Evolutionary conservation across 2,888 invertebrate species (phyloP).

Genomic region (Nebria salina): DNA sequence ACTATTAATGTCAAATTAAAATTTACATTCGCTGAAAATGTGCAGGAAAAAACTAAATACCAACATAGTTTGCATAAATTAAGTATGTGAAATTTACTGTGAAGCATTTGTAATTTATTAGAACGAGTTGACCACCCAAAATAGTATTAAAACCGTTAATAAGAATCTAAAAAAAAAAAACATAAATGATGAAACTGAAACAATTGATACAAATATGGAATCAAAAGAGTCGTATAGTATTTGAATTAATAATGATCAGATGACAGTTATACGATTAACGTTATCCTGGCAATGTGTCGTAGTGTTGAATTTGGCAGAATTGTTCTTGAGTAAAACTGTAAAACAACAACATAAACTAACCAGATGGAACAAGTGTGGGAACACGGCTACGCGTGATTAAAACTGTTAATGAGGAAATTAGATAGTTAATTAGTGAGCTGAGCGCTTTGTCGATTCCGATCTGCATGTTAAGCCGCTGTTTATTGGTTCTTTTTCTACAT

Average conservation of each 20-base stretch:
- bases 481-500: too few species aligned
- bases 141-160: not conserved
- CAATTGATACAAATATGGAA: too few species aligned
- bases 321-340: not conserved
- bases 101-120: not conserved
- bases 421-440: constrained; percentile 36
- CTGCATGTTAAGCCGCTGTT: too few species aligned
- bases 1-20: too few species aligned
- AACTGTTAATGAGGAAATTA: constrained; percentile 41
- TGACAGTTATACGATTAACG: too few species aligned
- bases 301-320: not conserved
- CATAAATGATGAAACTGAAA: too few species aligned
- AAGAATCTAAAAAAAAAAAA: not conserved
- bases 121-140: not conserved
- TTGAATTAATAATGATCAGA: too few species aligned
- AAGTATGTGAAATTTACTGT: not conserved
- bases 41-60: too few species aligned
- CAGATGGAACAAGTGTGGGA: constrained; percentile 28
- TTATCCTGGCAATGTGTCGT: too few species aligned
- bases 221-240: too few species aligned
- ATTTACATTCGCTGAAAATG: not conserved
- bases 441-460: too few species aligned
- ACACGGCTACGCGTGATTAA: constrained; percentile 35
- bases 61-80: not conserved
- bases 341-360: constrained; percentile 2